Base-by-base conservation (phyloP, 1,140 invertebrate genomes). In the Popillia japonica region DNA sequence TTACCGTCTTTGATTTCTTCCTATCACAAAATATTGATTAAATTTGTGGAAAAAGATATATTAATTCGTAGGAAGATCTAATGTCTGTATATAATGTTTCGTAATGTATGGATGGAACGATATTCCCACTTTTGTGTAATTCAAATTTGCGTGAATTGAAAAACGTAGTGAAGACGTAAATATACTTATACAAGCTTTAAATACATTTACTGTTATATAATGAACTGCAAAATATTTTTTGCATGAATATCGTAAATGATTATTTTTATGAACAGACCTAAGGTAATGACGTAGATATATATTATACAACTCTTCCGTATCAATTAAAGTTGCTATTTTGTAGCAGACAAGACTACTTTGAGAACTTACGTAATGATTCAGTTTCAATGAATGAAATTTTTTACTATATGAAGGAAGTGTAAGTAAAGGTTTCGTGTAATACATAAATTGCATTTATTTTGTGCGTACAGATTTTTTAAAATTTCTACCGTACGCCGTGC, bases 261-360 rank as follows among this genome's bases (percentile, higher is more conserved):
- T 68, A 68, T 68, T 68, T 68, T 68, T 68, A 34, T 34, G 22
- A 68, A 27, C 61, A 22, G 22, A 68, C 61, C 22, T 68, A 14
- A 27, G 22, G 17, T 34, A 22, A 68, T 68, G 61, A 68, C 61
- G 61, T 68, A 68, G 61, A 10, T 68, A 48, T 48, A 68, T 68
- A 0, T 68, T 68, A 22, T 68, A 14, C 22, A 68, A 68, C 27
- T 20, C 11, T 23, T 68, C 61, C 20, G 61, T 27, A 68, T 68
- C 61, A 34, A 23, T 68, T 68, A 68, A 68, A 68, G 22, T 68
- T 68, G 61, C 27, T 68, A 68, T 68, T 68, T 68, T 68, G 61
- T 34, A 22, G 27, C 20, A 68, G 61, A 68, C 61, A 68, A 23
- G 61, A 68, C 9, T 14, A 22, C 20, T 68, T 68, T 68, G 61